Conservation (phyloP, 2,113 vertebrate species). For the Eptatretus burgeri region DNA sequence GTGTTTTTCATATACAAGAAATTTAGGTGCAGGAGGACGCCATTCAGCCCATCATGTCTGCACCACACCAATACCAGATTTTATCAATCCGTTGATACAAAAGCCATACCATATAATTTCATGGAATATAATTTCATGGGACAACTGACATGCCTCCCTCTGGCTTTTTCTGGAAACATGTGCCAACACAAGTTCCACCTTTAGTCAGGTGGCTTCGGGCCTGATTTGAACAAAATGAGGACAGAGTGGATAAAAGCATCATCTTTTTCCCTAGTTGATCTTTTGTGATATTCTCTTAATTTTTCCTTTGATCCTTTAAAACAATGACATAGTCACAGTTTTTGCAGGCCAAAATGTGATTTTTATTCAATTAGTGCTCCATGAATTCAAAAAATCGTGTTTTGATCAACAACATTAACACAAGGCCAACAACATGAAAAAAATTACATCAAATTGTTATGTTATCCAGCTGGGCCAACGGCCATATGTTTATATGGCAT, state of each 20-base stretch:
- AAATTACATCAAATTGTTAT: neutral
- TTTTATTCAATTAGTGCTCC: neutral
- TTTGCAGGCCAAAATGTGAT: neutral
- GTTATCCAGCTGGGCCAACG: neutral
- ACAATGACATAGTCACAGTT: neutral
- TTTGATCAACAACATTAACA: neutral
- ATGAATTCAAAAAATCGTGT: neutral
- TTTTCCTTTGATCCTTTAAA: neutral
- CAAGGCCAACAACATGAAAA: neutral
- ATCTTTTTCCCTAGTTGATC: no score
- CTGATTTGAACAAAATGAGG: neutral
- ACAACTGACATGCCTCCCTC: no score
- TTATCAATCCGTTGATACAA: no score
- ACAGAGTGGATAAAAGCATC: neutral
- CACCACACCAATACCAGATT: no score
- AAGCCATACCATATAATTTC: no score
- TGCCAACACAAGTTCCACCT: no score
- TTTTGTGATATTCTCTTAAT: neutral
- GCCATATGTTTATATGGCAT: neutral
- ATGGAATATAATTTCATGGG: no score
- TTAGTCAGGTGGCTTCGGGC: neutral
- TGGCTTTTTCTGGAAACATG: no score
- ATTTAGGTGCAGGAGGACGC: no score
- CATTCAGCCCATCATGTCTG: no score
- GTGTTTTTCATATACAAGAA: no score